These are phyloP conservation scores for Homalodisca vitripennis DNA, from an alignment of 1,140 invertebrate species.

Conservation along the genomic window DNA sequence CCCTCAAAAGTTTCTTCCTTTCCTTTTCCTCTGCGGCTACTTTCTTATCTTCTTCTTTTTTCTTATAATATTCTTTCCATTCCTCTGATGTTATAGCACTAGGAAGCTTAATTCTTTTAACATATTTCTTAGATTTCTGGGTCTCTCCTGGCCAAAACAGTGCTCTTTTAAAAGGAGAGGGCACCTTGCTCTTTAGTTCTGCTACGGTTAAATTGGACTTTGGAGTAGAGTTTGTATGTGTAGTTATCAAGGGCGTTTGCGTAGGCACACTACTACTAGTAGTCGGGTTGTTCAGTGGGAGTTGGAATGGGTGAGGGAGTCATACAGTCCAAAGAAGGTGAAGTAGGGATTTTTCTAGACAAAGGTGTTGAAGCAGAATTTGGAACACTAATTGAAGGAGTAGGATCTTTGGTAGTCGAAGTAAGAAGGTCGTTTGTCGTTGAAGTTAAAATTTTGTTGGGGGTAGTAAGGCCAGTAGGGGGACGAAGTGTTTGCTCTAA, in stretches of 20 bases:
- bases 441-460: no score
- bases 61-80: not conserved
- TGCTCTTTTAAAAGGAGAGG: not conserved
- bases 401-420: no score
- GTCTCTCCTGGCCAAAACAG: constrained; percentile 7
- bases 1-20: not conserved
- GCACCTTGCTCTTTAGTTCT: not conserved
- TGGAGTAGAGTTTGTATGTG: no score
- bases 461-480: no score
- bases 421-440: no score
- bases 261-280: not conserved
- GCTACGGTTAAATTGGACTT: no score
- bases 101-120: not conserved
- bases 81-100: not conserved
- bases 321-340: not conserved
- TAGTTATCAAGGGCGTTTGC: no score
- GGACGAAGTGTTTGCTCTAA: no score
- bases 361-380: not conserved
- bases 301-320: not conserved
- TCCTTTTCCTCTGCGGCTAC: not conserved
- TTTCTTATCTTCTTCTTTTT: not conserved
- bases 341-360: not conserved
- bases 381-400: no score
- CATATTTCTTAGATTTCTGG: not conserved
- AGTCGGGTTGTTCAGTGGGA: not conserved